A percentile compares a stretch with the other conserved stretches of the same genome.
These are phyloP conservation scores for Chromoteleia sp. DNA, from an alignment of 2,888 invertebrate species.

Conservation along the genomic window DNA sequence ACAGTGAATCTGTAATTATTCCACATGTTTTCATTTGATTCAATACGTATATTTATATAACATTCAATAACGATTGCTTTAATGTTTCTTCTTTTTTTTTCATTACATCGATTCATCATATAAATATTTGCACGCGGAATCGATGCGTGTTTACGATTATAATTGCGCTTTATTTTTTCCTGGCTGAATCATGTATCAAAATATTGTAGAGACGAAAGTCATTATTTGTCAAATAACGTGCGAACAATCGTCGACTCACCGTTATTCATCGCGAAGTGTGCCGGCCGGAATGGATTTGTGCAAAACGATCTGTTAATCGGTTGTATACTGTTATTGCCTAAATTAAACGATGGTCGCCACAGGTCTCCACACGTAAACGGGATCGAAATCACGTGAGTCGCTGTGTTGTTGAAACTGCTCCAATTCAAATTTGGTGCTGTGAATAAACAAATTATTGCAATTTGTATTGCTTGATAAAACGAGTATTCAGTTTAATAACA, in stretches of 20 bases:
- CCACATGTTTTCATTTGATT: constrained; percentile 20
- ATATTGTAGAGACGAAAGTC: constrained; percentile 21
- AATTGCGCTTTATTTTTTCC: constrained; percentile 18
- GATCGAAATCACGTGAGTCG: constrained; percentile 80
- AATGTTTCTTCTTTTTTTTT: constrained; percentile 17
- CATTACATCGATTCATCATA: constrained; percentile 7
- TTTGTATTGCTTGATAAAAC: too few relatives aligned
- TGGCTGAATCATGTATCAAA: constrained; percentile 22
- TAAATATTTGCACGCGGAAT: constrained; percentile 22
- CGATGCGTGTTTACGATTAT: not conserved
- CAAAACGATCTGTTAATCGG: constrained; percentile 78
- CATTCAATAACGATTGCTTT: constrained; percentile 9
- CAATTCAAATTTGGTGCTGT: constrained; percentile 79
- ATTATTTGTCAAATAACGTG: constrained; percentile 39
- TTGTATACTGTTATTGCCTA: constrained; percentile 81
- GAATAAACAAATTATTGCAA: too few relatives aligned
- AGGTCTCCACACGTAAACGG: constrained; percentile 80
- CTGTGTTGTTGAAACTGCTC: constrained; percentile 76
- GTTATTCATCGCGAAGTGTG: constrained; percentile 80
- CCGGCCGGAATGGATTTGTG: constrained; percentile 82
- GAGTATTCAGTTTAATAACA: too few relatives aligned
- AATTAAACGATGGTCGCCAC: constrained; percentile 81
- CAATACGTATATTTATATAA: constrained; percentile 37
- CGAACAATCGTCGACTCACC: constrained; percentile 74
- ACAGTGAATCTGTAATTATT: constrained; percentile 78